These are phyloP conservation scores for Linurgus olivaceus DNA, from an alignment of 2,797 vertebrate genomes.

Conservation along the genomic window DNA sequence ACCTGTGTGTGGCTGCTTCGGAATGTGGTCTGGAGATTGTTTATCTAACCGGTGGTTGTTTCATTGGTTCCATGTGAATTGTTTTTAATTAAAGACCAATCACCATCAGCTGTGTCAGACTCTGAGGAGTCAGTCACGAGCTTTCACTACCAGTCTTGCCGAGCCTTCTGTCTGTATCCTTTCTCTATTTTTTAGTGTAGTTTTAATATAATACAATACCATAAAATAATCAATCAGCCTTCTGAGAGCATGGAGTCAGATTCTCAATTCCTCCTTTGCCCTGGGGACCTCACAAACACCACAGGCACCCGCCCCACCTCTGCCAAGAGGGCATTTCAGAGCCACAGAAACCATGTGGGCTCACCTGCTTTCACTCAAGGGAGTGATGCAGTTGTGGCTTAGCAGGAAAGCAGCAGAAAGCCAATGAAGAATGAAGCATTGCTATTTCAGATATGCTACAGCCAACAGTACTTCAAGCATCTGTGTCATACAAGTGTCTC, in stretches of 20 bases:
- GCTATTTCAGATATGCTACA: background rate
- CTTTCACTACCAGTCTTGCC: no score
- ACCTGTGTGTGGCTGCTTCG: no score
- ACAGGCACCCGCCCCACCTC: background rate
- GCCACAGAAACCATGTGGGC: background rate
- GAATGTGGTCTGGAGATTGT: no score
- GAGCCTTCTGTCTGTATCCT: no score
- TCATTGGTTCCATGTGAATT: no score
- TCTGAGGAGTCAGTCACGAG: no score
- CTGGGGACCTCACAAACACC: background rate
- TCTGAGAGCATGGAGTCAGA: background rate
- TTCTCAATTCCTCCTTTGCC: background rate
- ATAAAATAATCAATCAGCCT: background rate
- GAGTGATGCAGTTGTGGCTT: background rate
- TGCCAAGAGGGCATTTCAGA: background rate
- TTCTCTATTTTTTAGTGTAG: no score
- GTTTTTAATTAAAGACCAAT: no score
- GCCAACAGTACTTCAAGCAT: background rate
- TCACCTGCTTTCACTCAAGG: no score
- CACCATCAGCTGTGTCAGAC: no score
- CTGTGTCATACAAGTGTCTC: background rate
- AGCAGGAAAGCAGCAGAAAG: background rate
- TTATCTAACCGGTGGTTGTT: no score
- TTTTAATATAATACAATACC: no score
- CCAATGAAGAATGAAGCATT: background rate